phyloP scores from a whole-genome alignment of 2,113 vertebrate species.

The Rana temporaria region DNA sequence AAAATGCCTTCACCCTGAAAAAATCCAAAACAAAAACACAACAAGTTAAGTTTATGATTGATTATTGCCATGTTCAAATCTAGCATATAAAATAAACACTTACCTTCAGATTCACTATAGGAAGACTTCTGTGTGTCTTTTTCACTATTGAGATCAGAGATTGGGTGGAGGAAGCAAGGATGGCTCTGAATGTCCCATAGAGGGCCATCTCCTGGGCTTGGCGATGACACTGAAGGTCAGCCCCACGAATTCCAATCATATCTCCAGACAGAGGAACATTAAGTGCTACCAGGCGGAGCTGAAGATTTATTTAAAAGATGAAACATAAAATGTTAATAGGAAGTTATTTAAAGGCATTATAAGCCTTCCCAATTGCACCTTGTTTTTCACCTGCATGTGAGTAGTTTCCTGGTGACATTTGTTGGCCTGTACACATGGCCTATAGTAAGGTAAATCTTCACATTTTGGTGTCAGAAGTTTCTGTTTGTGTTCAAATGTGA shows the following conservation, averaged over 20 bases:
- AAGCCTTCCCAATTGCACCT: too few relatives aligned
- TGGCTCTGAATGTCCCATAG: conserved; percentile 66
- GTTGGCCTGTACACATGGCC: too few relatives aligned
- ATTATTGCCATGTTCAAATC: too few relatives aligned
- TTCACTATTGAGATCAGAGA: conserved; percentile 66
- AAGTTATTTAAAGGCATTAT: too few relatives aligned
- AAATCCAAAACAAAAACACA: neutral
- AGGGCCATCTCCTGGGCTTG: conserved; percentile 68
- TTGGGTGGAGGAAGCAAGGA: conserved; percentile 62
- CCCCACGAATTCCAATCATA: conserved; percentile 64
- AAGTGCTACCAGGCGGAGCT: conserved; percentile 68
- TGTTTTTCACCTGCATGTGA: too few relatives aligned
- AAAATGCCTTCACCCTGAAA: conserved; percentile 65
- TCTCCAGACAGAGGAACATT: conserved; percentile 58
- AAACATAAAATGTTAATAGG: neutral
- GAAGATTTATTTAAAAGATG: neutral
- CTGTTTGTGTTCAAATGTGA: too few relatives aligned
- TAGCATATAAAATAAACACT: conserved; percentile 24
- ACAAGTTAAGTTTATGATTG: neutral
- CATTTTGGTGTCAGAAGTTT: too few relatives aligned
- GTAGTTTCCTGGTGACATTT: too few relatives aligned
- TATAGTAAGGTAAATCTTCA: too few relatives aligned
- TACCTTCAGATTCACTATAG: conserved; percentile 70
- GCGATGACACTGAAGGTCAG: conserved; percentile 69
- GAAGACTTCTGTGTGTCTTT: conserved; percentile 63